Conservation (phyloP, 2,888 invertebrate genomes). For the Machimus rusticus region DNA sequence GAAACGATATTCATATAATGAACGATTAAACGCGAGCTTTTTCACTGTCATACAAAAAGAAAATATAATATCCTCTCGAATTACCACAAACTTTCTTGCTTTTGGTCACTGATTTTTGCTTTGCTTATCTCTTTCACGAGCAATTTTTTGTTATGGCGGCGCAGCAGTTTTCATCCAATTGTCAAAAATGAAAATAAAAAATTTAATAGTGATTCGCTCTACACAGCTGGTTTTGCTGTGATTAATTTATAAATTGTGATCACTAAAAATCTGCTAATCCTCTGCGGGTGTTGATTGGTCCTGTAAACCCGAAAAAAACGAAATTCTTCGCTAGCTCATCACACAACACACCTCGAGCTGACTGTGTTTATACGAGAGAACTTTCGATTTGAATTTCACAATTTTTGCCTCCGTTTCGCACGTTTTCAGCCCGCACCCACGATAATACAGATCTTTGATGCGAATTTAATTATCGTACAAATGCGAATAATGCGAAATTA, state of each 20-base stretch:
- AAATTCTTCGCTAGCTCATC: conserved; percentile 4
- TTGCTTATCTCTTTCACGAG: background rate
- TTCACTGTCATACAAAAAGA: background rate
- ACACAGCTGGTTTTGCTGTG: background rate
- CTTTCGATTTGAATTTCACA: background rate
- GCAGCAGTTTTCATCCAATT: background rate
- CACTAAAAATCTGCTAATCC: background rate
- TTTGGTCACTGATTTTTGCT: background rate
- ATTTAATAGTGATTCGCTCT: background rate
- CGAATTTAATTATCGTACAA: background rate
- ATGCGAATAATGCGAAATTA: background rate
- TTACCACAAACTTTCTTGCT: background rate
- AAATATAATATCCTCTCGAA: background rate
- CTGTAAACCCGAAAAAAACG: background rate
- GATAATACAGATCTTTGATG: background rate
- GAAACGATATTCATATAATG: background rate
- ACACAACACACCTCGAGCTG: background rate
- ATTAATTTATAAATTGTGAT: background rate
- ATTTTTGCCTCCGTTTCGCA: background rate
- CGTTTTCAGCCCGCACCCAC: background rate
- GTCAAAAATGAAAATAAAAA: conserved; percentile 2
- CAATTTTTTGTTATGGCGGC: background rate
- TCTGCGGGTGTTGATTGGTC: background rate
- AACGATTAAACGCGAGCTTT: background rate
- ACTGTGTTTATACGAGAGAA: background rate